Percentiles rank a stretch among this genome's conserved stretches.
phyloP scores from a whole-genome alignment of 1,140 invertebrate species.

The Calephelis virginiensis region DNA sequence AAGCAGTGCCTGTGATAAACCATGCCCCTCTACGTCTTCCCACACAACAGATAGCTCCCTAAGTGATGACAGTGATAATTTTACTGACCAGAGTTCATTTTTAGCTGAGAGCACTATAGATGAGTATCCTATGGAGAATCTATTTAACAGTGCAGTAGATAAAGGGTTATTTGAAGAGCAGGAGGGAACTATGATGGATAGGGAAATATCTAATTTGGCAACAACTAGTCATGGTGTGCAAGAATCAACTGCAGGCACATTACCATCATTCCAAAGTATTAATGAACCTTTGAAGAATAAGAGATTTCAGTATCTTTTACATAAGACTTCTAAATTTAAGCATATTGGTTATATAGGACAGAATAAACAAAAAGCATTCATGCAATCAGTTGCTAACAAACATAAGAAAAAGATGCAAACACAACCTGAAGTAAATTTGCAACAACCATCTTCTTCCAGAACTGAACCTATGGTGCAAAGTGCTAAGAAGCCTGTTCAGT shows the following conservation, averaged over 20 bases:
- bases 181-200: slow-evolving; percentile 69
- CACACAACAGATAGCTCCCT: slow-evolving; percentile 58
- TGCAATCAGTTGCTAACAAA: slow-evolving; percentile 75
- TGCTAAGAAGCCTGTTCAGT: slow-evolving; percentile 50
- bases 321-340: slow-evolving; percentile 75
- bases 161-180: slow-evolving; percentile 69
- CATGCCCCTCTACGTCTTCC: slow-evolving; percentile 47
- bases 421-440: slow-evolving; percentile 35
- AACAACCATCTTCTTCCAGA: slow-evolving; percentile 69
- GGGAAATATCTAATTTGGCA: slow-evolving; percentile 70
- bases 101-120: slow-evolving; percentile 70
- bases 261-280: slow-evolving; percentile 69
- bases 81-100: slow-evolving; percentile 70
- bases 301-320: slow-evolving; percentile 74
- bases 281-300: slow-evolving; percentile 75
- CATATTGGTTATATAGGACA: slow-evolving; percentile 62
- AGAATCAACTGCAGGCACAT: slow-evolving; percentile 49
- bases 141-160: slow-evolving; percentile 72
- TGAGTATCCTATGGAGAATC: slow-evolving; percentile 73
- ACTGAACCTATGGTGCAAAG: slow-evolving; percentile 58
- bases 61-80: slow-evolving; percentile 68
- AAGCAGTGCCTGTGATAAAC: slow-evolving; percentile 52
- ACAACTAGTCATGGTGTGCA: slow-evolving; percentile 65
- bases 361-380: slow-evolving; percentile 75
- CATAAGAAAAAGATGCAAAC: slow-evolving; percentile 71